Conservation (phyloP, 2,797 vertebrate species). For the Acanthis flammea region DNA sequence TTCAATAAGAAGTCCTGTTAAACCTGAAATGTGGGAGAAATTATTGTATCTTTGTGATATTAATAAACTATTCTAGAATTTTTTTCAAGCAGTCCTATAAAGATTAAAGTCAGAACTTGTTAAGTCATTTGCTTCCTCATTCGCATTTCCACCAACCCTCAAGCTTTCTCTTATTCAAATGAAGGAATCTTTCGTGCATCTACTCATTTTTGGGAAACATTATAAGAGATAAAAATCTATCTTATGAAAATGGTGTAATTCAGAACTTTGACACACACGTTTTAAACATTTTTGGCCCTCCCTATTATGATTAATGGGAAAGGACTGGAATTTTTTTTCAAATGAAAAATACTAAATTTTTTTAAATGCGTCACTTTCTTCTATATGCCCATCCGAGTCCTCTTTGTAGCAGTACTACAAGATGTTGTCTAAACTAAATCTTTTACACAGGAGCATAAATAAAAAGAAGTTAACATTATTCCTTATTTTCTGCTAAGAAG, state of each 20-base stretch:
- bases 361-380: not conserved
- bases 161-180: not conserved
- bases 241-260: not conserved
- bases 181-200: not conserved
- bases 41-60: not conserved
- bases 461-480: not conserved
- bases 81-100: not conserved
- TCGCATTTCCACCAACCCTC: not conserved
- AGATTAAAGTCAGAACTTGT: not conserved
- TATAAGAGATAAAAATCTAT: not conserved
- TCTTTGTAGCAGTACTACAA: not conserved
- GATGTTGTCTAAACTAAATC: not conserved
- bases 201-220: not conserved
- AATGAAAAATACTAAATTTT: not conserved
- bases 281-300: not conserved
- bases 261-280: not conserved
- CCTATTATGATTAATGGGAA: not conserved
- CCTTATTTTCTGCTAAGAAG: not conserved
- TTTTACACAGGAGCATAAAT: not conserved
- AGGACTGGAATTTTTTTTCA: not conserved
- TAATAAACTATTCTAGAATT: not conserved
- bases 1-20: not conserved
- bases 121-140: not conserved
- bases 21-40: not conserved
- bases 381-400: not conserved